These are phyloP conservation scores for Sphaerophoria taeniata DNA, from an alignment of 2,888 invertebrate genomes.

Conservation along the genomic window DNA sequence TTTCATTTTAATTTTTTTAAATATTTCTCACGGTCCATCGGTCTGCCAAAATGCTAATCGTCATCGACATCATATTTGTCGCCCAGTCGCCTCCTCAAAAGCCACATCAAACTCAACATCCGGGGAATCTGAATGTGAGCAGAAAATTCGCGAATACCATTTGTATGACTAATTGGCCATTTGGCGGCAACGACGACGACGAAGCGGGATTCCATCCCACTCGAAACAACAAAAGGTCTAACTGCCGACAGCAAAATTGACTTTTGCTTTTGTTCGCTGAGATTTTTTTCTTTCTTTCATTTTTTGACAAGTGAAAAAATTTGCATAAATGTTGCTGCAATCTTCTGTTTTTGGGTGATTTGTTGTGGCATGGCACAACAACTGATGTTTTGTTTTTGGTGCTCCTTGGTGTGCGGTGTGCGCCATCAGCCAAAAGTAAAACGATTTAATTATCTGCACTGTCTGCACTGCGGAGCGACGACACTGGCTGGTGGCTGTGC, in stretches of 20 bases:
- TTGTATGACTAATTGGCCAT: conserved; percentile 64
- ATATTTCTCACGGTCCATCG: conserved; percentile 48
- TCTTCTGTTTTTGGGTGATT: conserved; percentile 39
- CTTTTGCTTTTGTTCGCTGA: conserved; percentile 33
- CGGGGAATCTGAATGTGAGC: conserved; percentile 31
- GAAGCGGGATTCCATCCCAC: conserved; percentile 52
- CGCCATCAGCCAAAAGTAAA: conserved; percentile 18
- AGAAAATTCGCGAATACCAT: conserved; percentile 45
- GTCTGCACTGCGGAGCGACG: background rate
- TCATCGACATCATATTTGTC: background rate
- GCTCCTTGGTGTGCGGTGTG: background rate
- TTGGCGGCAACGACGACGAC: conserved; percentile 3
- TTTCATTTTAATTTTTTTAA: conserved; percentile 21
- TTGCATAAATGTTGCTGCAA: conserved; percentile 66
- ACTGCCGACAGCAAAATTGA: conserved; percentile 2
- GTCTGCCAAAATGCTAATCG: conserved; percentile 55
- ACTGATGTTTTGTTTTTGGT: conserved; percentile 33
- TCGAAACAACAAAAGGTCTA: conserved; percentile 13
- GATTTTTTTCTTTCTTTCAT: background rate
- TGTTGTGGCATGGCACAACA: conserved; percentile 37
- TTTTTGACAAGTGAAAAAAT: conserved; percentile 61
- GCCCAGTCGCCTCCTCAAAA: conserved; percentile 15
- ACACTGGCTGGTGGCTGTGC: conserved; percentile 1
- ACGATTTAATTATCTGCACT: conserved; percentile 53
- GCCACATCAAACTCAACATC: conserved; percentile 51